Evolutionary conservation across 1,140 invertebrate genomes (phyloP).

Genomic region (Thereuonema tuberculata): DNA sequence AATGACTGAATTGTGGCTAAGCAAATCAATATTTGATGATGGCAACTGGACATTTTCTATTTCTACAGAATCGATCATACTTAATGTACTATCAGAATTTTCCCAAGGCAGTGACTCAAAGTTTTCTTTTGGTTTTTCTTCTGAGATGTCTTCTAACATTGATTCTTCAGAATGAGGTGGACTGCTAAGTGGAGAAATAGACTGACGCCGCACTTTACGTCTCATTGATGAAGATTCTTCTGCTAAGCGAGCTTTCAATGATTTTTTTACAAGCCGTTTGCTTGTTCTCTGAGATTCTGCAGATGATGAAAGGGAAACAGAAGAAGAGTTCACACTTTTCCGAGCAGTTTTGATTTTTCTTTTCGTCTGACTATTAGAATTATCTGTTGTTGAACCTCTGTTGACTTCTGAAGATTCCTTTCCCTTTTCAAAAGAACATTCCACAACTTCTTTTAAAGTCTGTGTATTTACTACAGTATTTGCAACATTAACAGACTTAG

Average conservation of each 20-base stretch:
- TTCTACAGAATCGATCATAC: neutral
- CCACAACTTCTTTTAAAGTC: too few relatives aligned
- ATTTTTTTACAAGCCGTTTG: neutral
- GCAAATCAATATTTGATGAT: neutral
- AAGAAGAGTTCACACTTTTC: neutral
- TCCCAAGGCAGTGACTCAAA: too few relatives aligned
- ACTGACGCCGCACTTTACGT: too few relatives aligned
- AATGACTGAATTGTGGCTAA: neutral
- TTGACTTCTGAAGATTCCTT: too few relatives aligned
- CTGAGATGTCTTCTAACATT: too few relatives aligned
- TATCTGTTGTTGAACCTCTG: too few relatives aligned
- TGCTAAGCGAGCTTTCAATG: neutral
- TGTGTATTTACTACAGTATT: too few relatives aligned
- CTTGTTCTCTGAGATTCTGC: neutral
- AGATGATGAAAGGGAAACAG: neutral
- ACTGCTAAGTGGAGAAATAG: too few relatives aligned
- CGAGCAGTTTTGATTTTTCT: neutral
- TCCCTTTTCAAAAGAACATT: too few relatives aligned
- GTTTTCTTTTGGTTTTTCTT: too few relatives aligned
- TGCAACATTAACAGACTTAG: too few relatives aligned
- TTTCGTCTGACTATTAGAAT: neutral
- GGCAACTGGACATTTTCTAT: neutral
- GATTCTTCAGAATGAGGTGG: too few relatives aligned
- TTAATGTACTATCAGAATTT: neutral
- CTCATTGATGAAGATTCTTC: neutral